Base-by-base conservation (phyloP, 2,797 vertebrate species). In the Euphonia xanthogaster region DNA sequence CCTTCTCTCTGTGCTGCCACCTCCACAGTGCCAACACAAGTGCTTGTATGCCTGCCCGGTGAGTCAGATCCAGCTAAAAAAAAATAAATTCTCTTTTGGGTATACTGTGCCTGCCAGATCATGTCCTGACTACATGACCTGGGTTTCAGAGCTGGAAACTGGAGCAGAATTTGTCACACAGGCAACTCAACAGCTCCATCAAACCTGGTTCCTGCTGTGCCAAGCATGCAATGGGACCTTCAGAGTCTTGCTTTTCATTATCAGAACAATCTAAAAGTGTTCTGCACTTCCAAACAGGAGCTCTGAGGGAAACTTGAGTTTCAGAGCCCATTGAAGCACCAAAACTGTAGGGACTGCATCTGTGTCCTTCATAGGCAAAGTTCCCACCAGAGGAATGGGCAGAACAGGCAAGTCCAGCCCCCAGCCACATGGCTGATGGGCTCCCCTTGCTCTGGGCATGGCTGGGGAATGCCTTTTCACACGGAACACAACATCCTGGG, bases 1-100 rank as follows among this genome's bases (percentile, higher is more conserved):
- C 80, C 33, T 78, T 75, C 65, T 76, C 44, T 58, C 45, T n/a
- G 1, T 71, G 72, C 72, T 67, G 53, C 65, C 82, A 83, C 88
- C 61, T 86, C 80, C 83, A 61, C 39, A 81, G 50, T 62, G 62
- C 53, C 88, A 88, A n/a, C 50, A 54, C 62, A 62, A 87, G 71
- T 2, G 1, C 58, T 93, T 85, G 44, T 37, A 58, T 40, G 75
- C 75, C 61, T 89, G 50, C 31, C 50, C 90, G 19, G 30, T 96
- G 74, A 95, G 51, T 90, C 82, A 86, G 33, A 90, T 78, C 30
- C 63, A 91, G 44, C 14, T 74, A 14, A 88, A 87, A 81, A 86
- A 62, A 51, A 58, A 40, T 53, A 25, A n/a, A 19, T 12, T 24
- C 9, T 14, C 28, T 74, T 84, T 78, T 78, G 67, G 62, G 37